These are phyloP conservation scores for Cephalotes varians DNA, from an alignment of 2,888 invertebrate genomes.

Conservation along the genomic window DNA sequence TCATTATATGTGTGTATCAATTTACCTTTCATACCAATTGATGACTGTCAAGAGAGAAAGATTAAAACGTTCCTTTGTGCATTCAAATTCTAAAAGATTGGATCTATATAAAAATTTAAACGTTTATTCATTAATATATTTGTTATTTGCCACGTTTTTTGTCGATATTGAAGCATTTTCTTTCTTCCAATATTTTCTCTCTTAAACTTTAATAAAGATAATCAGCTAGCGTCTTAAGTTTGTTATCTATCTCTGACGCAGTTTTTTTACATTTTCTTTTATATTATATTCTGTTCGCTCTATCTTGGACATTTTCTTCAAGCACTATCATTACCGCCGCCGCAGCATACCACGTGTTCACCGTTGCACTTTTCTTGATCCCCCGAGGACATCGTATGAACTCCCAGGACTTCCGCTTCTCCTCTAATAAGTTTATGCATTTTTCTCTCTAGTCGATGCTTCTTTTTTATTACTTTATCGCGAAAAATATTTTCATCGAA, in stretches of 20 bases:
- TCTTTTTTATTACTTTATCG: constrained; percentile 28
- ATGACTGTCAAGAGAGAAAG: not conserved
- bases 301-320: constrained; percentile 54
- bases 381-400: constrained; percentile 31
- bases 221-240: constrained; percentile 74
- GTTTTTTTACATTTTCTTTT: constrained; percentile 34
- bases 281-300: constrained; percentile 12
- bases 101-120: not conserved
- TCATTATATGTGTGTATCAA: not conserved
- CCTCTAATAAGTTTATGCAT: constrained; percentile 64
- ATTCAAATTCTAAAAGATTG: not conserved
- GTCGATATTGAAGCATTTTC: not conserved
- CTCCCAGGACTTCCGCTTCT: constrained; percentile 40
- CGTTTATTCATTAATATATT: not conserved
- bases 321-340: constrained; percentile 52
- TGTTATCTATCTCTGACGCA: constrained; percentile 54
- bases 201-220: constrained; percentile 74
- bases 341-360: constrained; percentile 51
- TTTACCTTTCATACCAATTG: not conserved
- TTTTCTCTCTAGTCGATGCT: constrained; percentile 52
- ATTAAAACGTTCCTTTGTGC: not conserved
- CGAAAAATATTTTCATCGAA: constrained; percentile 28
- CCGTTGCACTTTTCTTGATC: constrained; percentile 22
- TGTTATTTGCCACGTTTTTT: not conserved
- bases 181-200: not conserved